Percentiles rank a stretch among this genome's conserved stretches.
phyloP scores from a whole-genome alignment of 2,113 vertebrate species.

The Gallinago paraguaiae region DNA sequence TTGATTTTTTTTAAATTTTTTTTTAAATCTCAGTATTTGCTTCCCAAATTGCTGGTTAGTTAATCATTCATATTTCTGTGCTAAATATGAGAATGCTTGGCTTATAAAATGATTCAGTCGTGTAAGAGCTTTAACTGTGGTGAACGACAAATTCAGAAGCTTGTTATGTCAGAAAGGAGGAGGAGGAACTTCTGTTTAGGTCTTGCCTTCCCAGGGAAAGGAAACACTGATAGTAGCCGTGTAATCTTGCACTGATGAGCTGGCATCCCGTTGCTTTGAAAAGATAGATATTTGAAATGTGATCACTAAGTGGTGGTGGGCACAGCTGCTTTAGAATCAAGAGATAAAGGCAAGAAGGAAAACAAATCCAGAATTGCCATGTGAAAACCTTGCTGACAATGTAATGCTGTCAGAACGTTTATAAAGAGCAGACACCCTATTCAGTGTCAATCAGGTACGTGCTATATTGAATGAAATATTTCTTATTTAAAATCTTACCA shows the following conservation, averaged over 20 bases:
- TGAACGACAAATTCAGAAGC: constrained; percentile 63
- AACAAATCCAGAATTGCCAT: constrained; percentile 53
- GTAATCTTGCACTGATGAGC: constrained; percentile 58
- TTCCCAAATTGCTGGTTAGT: constrained; percentile 12
- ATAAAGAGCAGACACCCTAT: constrained; percentile 45
- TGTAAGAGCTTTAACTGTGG: constrained; percentile 51
- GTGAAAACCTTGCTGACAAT: constrained; percentile 54
- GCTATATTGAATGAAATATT: constrained; percentile 46
- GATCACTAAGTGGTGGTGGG: constrained; percentile 53
- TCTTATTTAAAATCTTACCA: constrained; percentile 34
- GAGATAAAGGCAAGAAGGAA: constrained; percentile 55
- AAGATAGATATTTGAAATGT: constrained; percentile 48
- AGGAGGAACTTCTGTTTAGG: constrained; percentile 71
- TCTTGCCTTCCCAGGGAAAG: constrained; percentile 66
- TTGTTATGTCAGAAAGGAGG: constrained; percentile 73
- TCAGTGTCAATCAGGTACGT: constrained; percentile 67
- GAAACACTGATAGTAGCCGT: constrained; percentile 61
- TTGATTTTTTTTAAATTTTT: not conserved
- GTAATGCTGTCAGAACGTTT: constrained; percentile 46
- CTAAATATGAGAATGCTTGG: constrained; percentile 1
- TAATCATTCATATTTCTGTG: constrained; percentile 24
- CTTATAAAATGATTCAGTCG: constrained; percentile 28
- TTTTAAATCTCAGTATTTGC: constrained; percentile 12
- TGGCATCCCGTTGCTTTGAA: constrained; percentile 48
- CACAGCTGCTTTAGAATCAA: constrained; percentile 61